These are phyloP conservation scores for Selene dorsalis DNA, from an alignment of 2,797 vertebrate species.

Conservation along the genomic window DNA sequence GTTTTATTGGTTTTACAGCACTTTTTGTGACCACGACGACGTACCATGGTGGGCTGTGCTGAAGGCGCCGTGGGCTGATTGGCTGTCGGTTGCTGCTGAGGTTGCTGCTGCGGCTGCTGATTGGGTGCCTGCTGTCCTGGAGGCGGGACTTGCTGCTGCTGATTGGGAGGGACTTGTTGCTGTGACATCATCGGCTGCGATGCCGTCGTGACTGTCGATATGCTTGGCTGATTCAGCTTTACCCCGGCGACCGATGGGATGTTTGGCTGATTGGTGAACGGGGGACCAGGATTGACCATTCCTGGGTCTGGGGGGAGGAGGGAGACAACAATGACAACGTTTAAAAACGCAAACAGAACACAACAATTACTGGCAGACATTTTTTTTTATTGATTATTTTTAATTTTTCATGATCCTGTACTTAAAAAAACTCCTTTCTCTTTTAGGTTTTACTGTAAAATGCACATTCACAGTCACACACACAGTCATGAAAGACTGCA, in stretches of 20 bases:
- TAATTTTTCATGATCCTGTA: too few relatives aligned
- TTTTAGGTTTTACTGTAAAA: neutral
- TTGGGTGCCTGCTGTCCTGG: slow-evolving; percentile 76
- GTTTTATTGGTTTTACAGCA: neutral
- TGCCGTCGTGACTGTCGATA: slow-evolving; percentile 86
- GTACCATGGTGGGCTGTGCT: slow-evolving; percentile 84
- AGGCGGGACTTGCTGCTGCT: slow-evolving; percentile 77
- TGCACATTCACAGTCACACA: neutral
- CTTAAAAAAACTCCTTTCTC: neutral
- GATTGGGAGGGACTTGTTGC: slow-evolving; percentile 73
- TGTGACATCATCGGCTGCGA: slow-evolving; percentile 77
- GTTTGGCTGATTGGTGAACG: slow-evolving; percentile 81
- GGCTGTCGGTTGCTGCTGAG: slow-evolving; percentile 77
- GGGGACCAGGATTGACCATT: slow-evolving; percentile 73
- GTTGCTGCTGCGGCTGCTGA: slow-evolving; percentile 72
- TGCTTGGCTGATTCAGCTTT: slow-evolving; percentile 85
- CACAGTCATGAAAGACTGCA: neutral
- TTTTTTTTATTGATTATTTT: too few relatives aligned
- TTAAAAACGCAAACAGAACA: neutral
- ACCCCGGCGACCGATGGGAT: slow-evolving; percentile 81
- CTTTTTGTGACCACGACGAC: neutral
- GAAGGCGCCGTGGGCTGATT: slow-evolving; percentile 74
- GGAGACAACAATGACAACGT: neutral
- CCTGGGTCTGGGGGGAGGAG: slow-evolving; percentile 62
- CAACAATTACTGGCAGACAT: neutral